Evolutionary conservation across 2,888 invertebrate species (phyloP), one percentile per base, ranked within the genome.

Genomic region (Phalangium opilio): DNA sequence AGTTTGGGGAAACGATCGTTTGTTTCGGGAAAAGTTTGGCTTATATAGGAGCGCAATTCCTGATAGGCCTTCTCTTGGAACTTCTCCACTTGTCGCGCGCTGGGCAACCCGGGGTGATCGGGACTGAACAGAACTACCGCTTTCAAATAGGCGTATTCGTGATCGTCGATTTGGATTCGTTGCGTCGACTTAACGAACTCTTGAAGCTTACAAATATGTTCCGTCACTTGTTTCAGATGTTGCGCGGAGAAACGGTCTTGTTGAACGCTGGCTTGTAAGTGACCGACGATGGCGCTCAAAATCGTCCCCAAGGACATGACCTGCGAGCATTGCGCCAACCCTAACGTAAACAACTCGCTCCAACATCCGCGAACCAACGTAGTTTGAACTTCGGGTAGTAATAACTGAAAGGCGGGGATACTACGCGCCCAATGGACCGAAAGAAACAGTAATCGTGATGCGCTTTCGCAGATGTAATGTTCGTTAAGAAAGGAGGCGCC

Each of bases 391-490:
- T 87, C 85, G 50, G 78, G 75, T 83, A 77, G 78, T 58, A 91
- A 73, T 27, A 78, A 74, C 59, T 81, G 78, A 64, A 86, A 89
- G 39, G 81, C 81, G 20, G 83, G 79, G 58, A 91, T 77, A 59
- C 82, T 81, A 55, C 81, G 75, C 44, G 86, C 77, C 89, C 93
- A 95, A 61, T 91, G 82, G 48, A 91, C 81, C 12, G 83, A 79
- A 10, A 90, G 75, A 62, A 91, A 90, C 48, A 96, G 74, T 46
- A 96, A 74, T 43, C 95, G 71, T 2, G 93, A 89, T 19, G 89
- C 91, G 57, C 85, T 86, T 71, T 96, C 95, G 69, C 91, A 95
- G 44, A 87, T 84, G 61, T 86, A 91, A 70, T 93, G 91, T 61
- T 87, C 78, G 57, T 90, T 87, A 59, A 91, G 75, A 68, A 84